Evolutionary conservation across 2,888 invertebrate species (phyloP), one percentile per base, ranked within the genome.

Genomic region (Yponomeuta cagnagella): DNA sequence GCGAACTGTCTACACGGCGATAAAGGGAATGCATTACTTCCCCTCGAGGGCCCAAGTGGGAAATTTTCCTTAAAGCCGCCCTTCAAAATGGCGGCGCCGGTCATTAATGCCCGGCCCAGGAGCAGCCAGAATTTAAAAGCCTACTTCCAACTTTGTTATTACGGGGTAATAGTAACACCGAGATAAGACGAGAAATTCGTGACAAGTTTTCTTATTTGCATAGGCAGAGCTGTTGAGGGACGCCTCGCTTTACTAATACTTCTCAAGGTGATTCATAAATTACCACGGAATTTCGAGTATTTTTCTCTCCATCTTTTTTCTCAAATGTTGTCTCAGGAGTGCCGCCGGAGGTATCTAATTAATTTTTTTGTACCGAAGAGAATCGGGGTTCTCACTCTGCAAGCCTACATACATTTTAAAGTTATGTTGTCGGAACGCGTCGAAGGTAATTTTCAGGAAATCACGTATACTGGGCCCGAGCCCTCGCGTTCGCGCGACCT

Each of bases 1-100:
- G 84, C 83, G 83, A 89, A 87, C 88, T 89, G 90, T 89, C 89
- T 86, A 84, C 87, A 79, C 78, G 82, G 85, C 83, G 88, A 90
- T 90, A 90, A 91, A 90, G 86, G 88, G 90, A 91, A 91, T 88
- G 90, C 91, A 90, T 91, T 90, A 89, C 89, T 86, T 90, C 90
- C 88, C 79, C 78, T 78, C 77, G 82, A 83, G 83, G 82, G 85
- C 30, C 63, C 75, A 80, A 78, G 75, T 75, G 73, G 83, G 82
- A 82, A 82, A 82, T 83, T 86, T 88, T 86, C 83, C 86, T 87
- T 78, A 82, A 87, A 87, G 83, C 85, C 82, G 82, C 87, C 86
- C 83, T 84, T 80, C 84, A 85, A 88, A 88, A 89, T 86, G 88
- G 87, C 87, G 85, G 82, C 85, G 75, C 77, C 79, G 81, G 84